These are phyloP conservation scores for Spheniscus humboldti DNA, from an alignment of 2,797 vertebrate species.

Conservation along the genomic window DNA sequence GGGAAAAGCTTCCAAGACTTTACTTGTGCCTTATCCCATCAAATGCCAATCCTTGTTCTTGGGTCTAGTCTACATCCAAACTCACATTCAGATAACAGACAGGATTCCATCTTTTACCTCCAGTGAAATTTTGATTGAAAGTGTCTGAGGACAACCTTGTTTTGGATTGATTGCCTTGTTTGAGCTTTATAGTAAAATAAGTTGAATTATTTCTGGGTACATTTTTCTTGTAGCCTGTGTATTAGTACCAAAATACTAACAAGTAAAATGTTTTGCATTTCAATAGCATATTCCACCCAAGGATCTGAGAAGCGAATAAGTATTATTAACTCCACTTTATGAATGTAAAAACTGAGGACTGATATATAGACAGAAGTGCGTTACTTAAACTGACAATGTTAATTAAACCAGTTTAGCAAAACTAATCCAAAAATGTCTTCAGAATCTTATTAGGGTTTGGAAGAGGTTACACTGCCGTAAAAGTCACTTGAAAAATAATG, in stretches of 20 bases:
- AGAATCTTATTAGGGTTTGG: neutral
- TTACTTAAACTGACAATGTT: neutral
- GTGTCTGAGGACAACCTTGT: neutral
- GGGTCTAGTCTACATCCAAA: neutral
- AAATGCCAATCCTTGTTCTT: neutral
- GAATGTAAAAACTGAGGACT: neutral
- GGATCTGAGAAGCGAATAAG: neutral
- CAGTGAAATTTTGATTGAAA: neutral
- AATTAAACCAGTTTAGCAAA: conserved; percentile 29
- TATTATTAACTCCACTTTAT: neutral
- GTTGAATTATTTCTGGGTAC: neutral
- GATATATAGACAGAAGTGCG: neutral
- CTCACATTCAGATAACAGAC: neutral
- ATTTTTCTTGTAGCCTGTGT: neutral
- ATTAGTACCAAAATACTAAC: neutral
- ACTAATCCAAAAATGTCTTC: neutral
- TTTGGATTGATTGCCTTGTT: neutral
- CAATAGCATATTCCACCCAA: neutral
- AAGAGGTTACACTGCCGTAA: neutral
- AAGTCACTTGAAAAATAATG: conserved; percentile 10
- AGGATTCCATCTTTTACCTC: neutral
- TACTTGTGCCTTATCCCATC: fast-evolving
- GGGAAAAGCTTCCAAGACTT: neutral
- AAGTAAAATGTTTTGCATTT: neutral
- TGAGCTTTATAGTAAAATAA: neutral